Conservation (phyloP, 2,113 vertebrate genomes). For the Phyllostomus discolor region DNA sequence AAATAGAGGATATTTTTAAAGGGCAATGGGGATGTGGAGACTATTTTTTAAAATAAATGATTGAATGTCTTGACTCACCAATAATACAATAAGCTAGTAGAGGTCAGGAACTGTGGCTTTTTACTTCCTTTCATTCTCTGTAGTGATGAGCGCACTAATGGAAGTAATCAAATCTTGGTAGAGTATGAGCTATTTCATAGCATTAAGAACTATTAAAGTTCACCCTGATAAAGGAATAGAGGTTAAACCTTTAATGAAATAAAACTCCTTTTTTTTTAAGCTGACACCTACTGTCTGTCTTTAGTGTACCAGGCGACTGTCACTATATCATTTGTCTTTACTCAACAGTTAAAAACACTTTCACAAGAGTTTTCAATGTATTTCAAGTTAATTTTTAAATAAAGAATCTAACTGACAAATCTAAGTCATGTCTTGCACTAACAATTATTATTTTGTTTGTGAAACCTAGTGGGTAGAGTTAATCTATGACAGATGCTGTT, state of each 20-base stretch:
- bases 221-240: neutral
- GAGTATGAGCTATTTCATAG: neutral
- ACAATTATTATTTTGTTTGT: neutral
- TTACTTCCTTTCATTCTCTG: slow-evolving; percentile 16
- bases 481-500: neutral
- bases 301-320: neutral
- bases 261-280: neutral
- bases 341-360: neutral
- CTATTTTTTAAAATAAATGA: neutral
- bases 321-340: slow-evolving; percentile 2
- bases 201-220: neutral
- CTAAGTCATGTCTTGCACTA: neutral
- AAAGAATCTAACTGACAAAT: neutral
- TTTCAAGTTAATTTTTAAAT: neutral
- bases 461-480: neutral
- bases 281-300: neutral
- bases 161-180: neutral
- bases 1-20: neutral
- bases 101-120: neutral
- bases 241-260: slow-evolving; percentile 1
- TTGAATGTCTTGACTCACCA: neutral
- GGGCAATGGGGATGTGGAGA: neutral
- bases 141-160: neutral
- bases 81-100: neutral
- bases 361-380: neutral